phyloP scores from a whole-genome alignment of 2,888 invertebrate species.

The Drosophila percnosoma region DNA sequence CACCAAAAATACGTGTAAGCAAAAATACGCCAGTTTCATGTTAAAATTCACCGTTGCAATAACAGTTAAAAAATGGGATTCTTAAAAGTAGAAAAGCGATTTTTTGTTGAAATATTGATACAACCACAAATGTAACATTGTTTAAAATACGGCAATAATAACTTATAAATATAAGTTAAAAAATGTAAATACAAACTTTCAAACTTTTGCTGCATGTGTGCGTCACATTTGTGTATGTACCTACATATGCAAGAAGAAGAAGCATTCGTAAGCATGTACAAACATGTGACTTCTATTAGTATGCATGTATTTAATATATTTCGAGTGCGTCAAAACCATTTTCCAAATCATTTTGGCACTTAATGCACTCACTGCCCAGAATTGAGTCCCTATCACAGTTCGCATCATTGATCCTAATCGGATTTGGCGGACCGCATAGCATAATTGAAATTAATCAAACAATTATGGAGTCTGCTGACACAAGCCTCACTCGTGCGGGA shows the following conservation, averaged over 20 bases:
- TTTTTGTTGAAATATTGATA: not conserved
- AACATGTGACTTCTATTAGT: slow-evolving; percentile 8
- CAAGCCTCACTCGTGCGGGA: slow-evolving; percentile 37
- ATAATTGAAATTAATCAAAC: slow-evolving; percentile 55
- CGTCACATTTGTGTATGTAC: not conserved
- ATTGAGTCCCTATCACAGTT: slow-evolving; percentile 17
- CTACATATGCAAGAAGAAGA: slow-evolving; percentile 5
- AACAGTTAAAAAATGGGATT: not conserved
- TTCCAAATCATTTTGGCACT: not conserved
- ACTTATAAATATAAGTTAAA: too few species aligned
- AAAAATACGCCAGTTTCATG: too few species aligned
- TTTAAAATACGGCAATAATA: too few species aligned
- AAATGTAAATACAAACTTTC: not conserved
- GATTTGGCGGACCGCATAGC: slow-evolving; percentile 15
- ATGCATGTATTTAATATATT: not conserved
- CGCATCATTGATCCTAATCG: slow-evolving; percentile 22
- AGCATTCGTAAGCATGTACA: not conserved
- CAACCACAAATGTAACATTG: not conserved
- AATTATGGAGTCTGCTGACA: slow-evolving; percentile 3
- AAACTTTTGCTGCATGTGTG: not conserved
- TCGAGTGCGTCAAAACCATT: not conserved
- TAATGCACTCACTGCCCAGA: not conserved
- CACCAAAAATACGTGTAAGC: too few species aligned
- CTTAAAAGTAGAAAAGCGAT: not conserved
- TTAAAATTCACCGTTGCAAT: not conserved